Evolutionary conservation across 2,888 invertebrate genomes (phyloP).

Genomic region (Cordilura impudica): DNA sequence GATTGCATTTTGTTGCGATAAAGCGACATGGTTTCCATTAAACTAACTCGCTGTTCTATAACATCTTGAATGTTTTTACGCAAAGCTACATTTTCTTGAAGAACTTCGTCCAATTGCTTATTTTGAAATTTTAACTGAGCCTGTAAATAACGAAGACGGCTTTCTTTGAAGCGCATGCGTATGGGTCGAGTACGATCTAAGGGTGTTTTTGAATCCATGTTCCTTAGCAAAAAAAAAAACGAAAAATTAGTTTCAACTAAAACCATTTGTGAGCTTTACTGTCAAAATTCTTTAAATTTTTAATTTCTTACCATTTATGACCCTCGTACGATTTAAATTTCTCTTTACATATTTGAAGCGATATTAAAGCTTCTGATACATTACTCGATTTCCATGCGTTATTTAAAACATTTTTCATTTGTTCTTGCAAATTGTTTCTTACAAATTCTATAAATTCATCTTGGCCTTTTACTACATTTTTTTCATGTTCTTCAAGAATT

Average conservation of each 20-base stretch:
- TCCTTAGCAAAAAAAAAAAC: slow-evolving; percentile 61
- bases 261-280: no score
- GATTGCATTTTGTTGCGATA: slow-evolving; percentile 20
- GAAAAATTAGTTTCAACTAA: neutral
- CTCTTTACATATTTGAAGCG: slow-evolving; percentile 67
- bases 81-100: slow-evolving; percentile 24
- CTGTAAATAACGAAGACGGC: slow-evolving; percentile 63
- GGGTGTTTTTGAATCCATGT: slow-evolving; percentile 64
- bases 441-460: slow-evolving; percentile 61
- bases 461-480: slow-evolving; percentile 57
- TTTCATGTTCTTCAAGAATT: slow-evolving; percentile 63
- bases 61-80: slow-evolving; percentile 47
- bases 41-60: slow-evolving; percentile 41
- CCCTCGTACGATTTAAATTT: slow-evolving; percentile 63
- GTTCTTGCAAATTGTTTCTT: slow-evolving; percentile 58
- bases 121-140: slow-evolving; percentile 66
- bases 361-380: slow-evolving; percentile 64
- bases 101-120: slow-evolving; percentile 61
- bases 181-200: slow-evolving; percentile 66
- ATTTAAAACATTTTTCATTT: slow-evolving; percentile 60
- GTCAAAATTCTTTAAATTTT: no score
- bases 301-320: slow-evolving; percentile 66
- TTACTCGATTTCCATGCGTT: slow-evolving; percentile 64
- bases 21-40: slow-evolving; percentile 34
- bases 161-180: slow-evolving; percentile 66